Evolutionary conservation across 2,797 vertebrate species (phyloP), one percentile per base, ranked within the genome.

Genomic region (Thripadectes ignobilis): DNA sequence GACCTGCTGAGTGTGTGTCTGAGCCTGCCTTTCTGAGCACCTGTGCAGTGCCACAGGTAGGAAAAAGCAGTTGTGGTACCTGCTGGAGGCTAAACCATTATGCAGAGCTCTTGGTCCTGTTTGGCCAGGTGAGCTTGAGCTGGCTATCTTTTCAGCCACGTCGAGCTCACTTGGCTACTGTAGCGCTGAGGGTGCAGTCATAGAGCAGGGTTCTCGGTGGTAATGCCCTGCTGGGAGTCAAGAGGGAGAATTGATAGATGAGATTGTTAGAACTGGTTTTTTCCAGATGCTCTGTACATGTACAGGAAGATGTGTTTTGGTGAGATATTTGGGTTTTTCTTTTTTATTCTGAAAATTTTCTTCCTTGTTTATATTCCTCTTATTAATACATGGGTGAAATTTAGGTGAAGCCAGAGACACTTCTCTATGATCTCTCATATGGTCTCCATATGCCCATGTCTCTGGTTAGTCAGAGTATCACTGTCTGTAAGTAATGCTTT

Each of bases 31-130:
- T 41, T 48, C 32, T 1, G 0, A 49, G 67, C 58, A 2, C 23
- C 41, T 1, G 8, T 23, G 26, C 30, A 29, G 46, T 9, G 30
- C 23, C 0, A 0, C 1, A 1, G 46, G 14, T 13, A 18, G 2
- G 27, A 12, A 43, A 23, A 19, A 30, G 16, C n/a, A 43, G 39
- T 5, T 29, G 12, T 17, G 22, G 15, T 75, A 38, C 29, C 29
- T 3, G 1, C 38, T 59, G 73, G 55, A 88, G 76, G n/a, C 68
- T 7, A 10, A 51, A 21, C 32, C 4, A 0, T 32, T 43, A 17
- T 9, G 36, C 55, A 26, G 39, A 63, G 54, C 30, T 84, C 24
- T 5, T 30, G 18, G 48, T 14, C 14, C 32, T 27, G 11, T 21
- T 30, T 66, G 55, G 5, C 34, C 38, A 14, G 41, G 19, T 57